Evolutionary conservation across 1,140 invertebrate genomes (phyloP), one percentile per base, ranked within the genome.

Genomic region (Berghia stephanieae): DNA sequence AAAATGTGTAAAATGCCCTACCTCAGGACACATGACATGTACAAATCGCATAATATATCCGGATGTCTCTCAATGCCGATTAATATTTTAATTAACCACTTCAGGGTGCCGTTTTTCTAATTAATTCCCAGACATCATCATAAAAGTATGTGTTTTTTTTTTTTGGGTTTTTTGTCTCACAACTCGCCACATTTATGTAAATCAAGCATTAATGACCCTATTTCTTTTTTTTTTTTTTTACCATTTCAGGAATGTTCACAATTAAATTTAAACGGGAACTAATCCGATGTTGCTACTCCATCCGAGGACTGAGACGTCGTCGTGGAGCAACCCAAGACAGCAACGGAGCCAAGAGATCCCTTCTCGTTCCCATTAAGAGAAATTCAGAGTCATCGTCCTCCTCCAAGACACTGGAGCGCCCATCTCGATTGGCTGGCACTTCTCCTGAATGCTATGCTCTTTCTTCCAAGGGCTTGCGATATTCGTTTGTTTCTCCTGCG

Each of bases 241-340:
- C 52, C 78, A 68, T 83, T 86, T 66, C 85, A 87, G 86, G 86
- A 42, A 83, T 86, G 81, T 87, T 87, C 74, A 86, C 86, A 36
- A 87, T 87, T 42, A 87, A 87, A 75, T 87, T 87, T 75, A 87
- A 86, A 77, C 75, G 85, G 70, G 85, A 87, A 76, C 83, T 87
- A 55, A 74, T 80, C 31, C 80, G 85, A 42, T 87, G 86, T 57
- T 87, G 86, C 79, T 86, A 81, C 76, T 84, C 84, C 70, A 75
- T 81, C 24, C 60, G 63, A 44, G 71, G 74, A 3, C 60, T 40
- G 18, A 66, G 74, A 44, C 24, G 68, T 27, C 31, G 52, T 18
- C 71, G 78, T 24, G 60, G 60, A 0, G 18, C 24, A 31, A 31
- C 36, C 0, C 24, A 67, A 6, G 49, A 80, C 34, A 74, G 60